Evolutionary conservation across 2,797 vertebrate species (phyloP).

Genomic region (Sparidentex hasta): DNA sequence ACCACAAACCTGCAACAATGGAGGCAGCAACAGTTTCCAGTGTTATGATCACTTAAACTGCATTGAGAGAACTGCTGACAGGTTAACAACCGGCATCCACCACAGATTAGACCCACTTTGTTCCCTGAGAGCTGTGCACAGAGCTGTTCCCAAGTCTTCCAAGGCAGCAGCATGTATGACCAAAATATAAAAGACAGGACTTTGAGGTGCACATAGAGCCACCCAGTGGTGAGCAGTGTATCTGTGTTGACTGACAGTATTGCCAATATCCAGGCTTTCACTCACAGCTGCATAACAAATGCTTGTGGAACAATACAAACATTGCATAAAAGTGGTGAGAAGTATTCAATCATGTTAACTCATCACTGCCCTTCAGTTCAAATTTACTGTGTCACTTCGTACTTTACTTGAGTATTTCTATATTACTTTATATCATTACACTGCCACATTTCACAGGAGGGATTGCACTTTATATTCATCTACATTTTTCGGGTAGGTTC

Average conservation of each 20-base stretch:
- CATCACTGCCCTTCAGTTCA: no score
- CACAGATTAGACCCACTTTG: constrained; percentile 9
- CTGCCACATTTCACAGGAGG: no score
- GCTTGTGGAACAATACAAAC: background rate
- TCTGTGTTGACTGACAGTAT: background rate
- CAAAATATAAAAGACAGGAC: background rate
- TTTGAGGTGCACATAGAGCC: constrained; percentile 16
- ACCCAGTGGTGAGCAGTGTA: constrained; percentile 17
- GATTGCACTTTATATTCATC: no score
- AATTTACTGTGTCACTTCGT: no score
- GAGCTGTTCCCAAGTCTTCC: background rate
- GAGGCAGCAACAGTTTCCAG: background rate
- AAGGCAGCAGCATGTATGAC: background rate
- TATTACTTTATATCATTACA: no score
- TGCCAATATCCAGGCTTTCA: background rate
- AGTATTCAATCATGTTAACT: no score
- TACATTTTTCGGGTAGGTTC: no score
- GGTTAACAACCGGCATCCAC: background rate
- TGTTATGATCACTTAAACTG: background rate
- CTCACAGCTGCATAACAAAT: background rate
- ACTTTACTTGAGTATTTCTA: no score
- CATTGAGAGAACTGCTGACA: background rate
- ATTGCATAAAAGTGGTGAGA: background rate
- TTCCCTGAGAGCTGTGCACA: background rate
- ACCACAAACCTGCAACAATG: background rate